Evolutionary conservation across 64 coral and sea anemone species (phyloP).

Genomic region (Pocillopora verrucosa): DNA sequence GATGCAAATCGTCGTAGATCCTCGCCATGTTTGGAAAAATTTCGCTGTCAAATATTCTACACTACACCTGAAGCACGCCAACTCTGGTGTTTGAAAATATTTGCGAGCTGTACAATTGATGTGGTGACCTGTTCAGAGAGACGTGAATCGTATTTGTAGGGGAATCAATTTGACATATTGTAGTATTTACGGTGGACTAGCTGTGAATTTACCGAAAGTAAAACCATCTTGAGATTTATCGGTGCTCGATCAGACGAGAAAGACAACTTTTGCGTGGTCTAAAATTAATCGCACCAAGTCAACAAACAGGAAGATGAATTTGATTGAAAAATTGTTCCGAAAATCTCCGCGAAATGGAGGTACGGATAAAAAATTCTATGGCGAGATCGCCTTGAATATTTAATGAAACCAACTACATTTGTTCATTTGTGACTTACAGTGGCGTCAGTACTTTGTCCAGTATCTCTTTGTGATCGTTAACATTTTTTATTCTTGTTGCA

Average conservation of each 20-base stretch:
- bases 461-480: neutral
- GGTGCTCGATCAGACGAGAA: neutral
- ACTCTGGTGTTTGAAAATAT: neutral
- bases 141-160: neutral
- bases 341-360: constrained; percentile 51
- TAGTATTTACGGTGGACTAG: neutral
- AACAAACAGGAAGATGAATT: constrained; percentile 41
- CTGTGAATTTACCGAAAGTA: neutral
- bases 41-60: neutral
- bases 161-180: constrained; percentile 5
- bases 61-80: neutral
- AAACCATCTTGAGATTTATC: neutral
- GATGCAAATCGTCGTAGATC: neutral
- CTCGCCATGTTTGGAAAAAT: neutral
- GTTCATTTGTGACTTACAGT: neutral
- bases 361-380: constrained; percentile 9
- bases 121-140: neutral
- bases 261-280: neutral
- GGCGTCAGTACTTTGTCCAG: neutral
- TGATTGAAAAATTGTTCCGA: constrained; percentile 60
- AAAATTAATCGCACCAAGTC: neutral
- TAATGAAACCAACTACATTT: constrained; percentile 23
- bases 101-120: neutral
- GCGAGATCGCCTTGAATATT: constrained; percentile 29
- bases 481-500: constrained; percentile 15